Evolutionary conservation across 1,140 invertebrate species (phyloP).

Genomic region (Drosophila lowei): DNA sequence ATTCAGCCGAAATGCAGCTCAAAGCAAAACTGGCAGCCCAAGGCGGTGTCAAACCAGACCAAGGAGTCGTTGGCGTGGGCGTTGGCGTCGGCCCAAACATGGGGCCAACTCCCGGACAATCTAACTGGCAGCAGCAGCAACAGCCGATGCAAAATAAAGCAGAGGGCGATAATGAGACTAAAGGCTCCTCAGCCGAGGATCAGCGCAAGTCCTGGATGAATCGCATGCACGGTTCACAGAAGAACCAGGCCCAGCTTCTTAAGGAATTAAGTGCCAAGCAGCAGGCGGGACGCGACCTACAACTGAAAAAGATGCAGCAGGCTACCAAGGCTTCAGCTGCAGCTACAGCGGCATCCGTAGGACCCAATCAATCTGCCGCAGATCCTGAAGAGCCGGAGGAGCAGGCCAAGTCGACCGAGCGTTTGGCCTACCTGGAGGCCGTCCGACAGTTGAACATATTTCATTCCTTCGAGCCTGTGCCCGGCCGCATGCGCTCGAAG

Average conservation of each 20-base stretch:
- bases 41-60: background rate
- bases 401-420: constrained; percentile 42
- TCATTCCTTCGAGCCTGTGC: constrained; percentile 29
- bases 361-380: background rate
- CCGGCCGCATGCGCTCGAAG: constrained; percentile 30
- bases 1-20: constrained; percentile 44
- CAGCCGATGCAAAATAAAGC: background rate
- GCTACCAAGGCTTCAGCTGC: no score
- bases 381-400: background rate
- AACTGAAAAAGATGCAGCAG: constrained; percentile 37
- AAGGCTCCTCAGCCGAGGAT: constrained; percentile 15
- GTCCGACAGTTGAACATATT: constrained; percentile 48
- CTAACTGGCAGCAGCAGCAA: constrained; percentile 15
- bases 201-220: constrained; percentile 64
- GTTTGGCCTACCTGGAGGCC: constrained; percentile 53
- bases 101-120: background rate
- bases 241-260: constrained; percentile 56
- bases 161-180: background rate
- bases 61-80: background rate
- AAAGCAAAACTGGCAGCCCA: constrained; percentile 13
- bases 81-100: background rate
- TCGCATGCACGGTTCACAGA: constrained; percentile 62
- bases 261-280: constrained; percentile 65
- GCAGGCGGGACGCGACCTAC: constrained; percentile 57
- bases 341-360: no score